Percentiles rank a stretch among this genome's conserved stretches.
Conservation (phyloP, 2,113 vertebrate genomes). For the Rallus limicola region DNA sequence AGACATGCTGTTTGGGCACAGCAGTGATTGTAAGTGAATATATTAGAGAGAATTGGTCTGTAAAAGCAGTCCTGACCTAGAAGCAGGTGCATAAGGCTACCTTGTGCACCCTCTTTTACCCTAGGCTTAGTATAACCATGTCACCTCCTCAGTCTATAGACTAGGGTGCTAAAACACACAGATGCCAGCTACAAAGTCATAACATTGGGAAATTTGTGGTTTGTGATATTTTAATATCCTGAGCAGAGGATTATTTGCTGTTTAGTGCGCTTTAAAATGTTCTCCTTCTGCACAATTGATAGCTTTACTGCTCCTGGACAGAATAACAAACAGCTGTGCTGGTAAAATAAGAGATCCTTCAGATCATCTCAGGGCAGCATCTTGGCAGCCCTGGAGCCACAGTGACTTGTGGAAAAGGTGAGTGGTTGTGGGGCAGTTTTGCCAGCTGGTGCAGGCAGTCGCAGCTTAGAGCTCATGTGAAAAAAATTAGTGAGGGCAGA, state of each 20-base stretch:
- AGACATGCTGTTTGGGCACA: neutral
- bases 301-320: slow-evolving; percentile 23
- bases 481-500: neutral
- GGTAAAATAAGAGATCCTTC: neutral
- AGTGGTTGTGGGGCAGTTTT: neutral
- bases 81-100: neutral
- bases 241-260: slow-evolving; percentile 43
- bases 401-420: neutral
- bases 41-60: neutral
- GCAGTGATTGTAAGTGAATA: neutral
- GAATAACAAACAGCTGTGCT: slow-evolving; percentile 33
- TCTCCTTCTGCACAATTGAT: slow-evolving; percentile 21
- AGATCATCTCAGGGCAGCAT: neutral
- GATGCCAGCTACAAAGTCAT: neutral
- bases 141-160: neutral
- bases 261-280: slow-evolving; percentile 21
- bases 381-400: neutral
- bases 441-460: neutral
- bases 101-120: neutral
- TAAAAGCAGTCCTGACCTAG: neutral
- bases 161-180: neutral
- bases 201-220: neutral
- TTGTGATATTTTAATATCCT: slow-evolving; percentile 43
- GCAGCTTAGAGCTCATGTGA: neutral
- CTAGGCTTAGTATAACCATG: neutral